Conservation (phyloP, 2,888 invertebrate genomes). For the Eristalinus aeneus region DNA sequence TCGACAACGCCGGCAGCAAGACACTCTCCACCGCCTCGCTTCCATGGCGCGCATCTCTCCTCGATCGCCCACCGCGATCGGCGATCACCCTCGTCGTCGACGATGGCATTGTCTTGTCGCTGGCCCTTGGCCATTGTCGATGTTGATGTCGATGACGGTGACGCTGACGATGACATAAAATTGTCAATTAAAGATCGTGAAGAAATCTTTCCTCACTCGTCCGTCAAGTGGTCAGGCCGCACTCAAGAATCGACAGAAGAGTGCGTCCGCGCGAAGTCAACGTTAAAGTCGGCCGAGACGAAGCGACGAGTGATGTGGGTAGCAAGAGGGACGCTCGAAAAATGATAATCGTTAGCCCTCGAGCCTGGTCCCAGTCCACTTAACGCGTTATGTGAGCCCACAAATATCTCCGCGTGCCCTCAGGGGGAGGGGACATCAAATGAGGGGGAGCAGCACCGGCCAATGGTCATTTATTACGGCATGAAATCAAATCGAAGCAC, state of each 20-base stretch:
- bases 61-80: conserved; percentile 25
- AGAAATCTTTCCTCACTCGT: conserved; percentile 29
- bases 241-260: conserved; percentile 21
- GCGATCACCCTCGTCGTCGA: conserved; percentile 5
- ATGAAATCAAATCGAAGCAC: conserved; percentile 59
- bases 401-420: conserved; percentile 5
- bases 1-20: conserved; percentile 16
- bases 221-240: conserved; percentile 16
- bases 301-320: no score
- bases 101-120: not conserved
- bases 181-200: conserved; percentile 56
- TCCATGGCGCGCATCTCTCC: conserved; percentile 14
- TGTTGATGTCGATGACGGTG: conserved; percentile 8
- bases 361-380: conserved; percentile 36
- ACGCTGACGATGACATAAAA: conserved; percentile 38
- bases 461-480: conserved; percentile 61
- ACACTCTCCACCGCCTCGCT: conserved; percentile 16
- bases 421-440: conserved; percentile 42
- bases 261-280: conserved; percentile 6
- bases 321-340: conserved; percentile 2
- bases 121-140: not conserved
- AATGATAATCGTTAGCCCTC: conserved; percentile 49
- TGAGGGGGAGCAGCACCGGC: conserved; percentile 54
- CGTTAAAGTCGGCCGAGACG: not conserved
- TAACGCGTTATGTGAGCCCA: conserved; percentile 42